These are phyloP conservation scores for Vanacampus margaritifer DNA, from an alignment of 2,113 vertebrate species.

Conservation along the genomic window DNA sequence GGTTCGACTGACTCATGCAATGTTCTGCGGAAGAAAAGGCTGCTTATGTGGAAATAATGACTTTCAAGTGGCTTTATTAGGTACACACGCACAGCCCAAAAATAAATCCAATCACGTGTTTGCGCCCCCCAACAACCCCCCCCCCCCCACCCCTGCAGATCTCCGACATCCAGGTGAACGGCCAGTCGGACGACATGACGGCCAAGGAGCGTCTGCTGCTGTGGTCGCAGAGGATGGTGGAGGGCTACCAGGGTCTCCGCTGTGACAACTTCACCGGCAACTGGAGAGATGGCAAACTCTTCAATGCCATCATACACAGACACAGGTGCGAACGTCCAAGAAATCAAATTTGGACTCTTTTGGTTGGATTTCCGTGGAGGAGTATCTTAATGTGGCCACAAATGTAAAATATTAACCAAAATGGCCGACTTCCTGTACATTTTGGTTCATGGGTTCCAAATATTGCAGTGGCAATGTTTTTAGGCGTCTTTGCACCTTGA, in stretches of 20 bases:
- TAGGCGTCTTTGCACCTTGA: no score
- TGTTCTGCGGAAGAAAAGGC: constrained; percentile 31
- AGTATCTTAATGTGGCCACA: no score
- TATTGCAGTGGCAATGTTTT: no score
- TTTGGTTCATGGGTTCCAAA: no score
- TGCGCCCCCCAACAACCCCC: no score
- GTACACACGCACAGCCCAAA: no score
- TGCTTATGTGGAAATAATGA: background rate
- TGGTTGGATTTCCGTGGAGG: no score
- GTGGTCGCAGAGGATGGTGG: constrained; percentile 94
- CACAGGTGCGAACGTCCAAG: constrained; percentile 78
- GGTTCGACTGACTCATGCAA: constrained; percentile 38
- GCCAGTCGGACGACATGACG: constrained; percentile 96
- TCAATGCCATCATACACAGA: constrained; percentile 93
- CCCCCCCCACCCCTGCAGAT: constrained; percentile 71
- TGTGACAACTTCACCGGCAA: constrained; percentile 94
- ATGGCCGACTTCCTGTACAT: no score
- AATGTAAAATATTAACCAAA: no score
- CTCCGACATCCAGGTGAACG: constrained; percentile 95
- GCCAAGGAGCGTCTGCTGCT: constrained; percentile 97
- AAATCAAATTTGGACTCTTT: no score
- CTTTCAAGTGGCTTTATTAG: background rate
- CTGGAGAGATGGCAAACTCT: constrained; percentile 93
- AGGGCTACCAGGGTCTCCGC: constrained; percentile 86
- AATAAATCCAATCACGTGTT: no score